Percentiles rank a stretch among this genome's conserved stretches.
phyloP scores from a whole-genome alignment of 2,888 invertebrate genomes.

The Caenorhabditis doughertyi region DNA sequence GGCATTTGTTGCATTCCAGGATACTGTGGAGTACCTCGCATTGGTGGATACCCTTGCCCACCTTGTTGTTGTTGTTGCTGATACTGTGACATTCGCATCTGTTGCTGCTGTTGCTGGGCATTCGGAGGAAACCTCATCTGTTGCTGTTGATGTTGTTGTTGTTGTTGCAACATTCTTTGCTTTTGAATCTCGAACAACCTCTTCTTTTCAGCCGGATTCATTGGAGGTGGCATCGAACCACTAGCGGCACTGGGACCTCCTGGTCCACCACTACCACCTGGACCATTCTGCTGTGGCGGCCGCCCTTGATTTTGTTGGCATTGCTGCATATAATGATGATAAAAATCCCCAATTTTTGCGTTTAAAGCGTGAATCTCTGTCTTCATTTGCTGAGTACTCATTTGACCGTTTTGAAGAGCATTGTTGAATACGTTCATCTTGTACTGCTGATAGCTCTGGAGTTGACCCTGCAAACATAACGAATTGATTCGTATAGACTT shows the following conservation, averaged over 20 bases:
- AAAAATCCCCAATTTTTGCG: neutral
- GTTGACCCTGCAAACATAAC: neutral
- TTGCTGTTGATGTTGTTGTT: slow-evolving; percentile 22
- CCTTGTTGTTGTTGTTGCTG: neutral
- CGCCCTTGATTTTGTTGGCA: neutral
- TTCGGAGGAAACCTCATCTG: slow-evolving; percentile 26
- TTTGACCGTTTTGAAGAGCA: neutral
- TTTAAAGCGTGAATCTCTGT: slow-evolving; percentile 5
- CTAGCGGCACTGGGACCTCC: neutral
- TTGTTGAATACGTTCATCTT: neutral
- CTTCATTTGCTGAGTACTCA: neutral
- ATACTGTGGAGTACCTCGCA: slow-evolving; percentile 8
- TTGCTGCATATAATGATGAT: neutral
- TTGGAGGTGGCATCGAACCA: slow-evolving; percentile 34
- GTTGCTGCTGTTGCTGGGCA: slow-evolving; percentile 44
- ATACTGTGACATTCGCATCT: slow-evolving; percentile 35
- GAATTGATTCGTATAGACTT: neutral
- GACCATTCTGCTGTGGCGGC: too few relatives aligned
- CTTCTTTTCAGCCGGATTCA: slow-evolving; percentile 47
- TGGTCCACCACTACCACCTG: neutral
- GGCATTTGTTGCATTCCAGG: neutral
- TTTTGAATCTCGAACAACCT: slow-evolving; percentile 36
- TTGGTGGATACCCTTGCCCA: too few relatives aligned
- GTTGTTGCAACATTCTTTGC: slow-evolving; percentile 13
- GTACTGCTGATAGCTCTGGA: neutral